Evolutionary conservation across 2,888 invertebrate species (phyloP), one percentile per base, ranked within the genome.

Genomic region (Morpho helenor): DNA sequence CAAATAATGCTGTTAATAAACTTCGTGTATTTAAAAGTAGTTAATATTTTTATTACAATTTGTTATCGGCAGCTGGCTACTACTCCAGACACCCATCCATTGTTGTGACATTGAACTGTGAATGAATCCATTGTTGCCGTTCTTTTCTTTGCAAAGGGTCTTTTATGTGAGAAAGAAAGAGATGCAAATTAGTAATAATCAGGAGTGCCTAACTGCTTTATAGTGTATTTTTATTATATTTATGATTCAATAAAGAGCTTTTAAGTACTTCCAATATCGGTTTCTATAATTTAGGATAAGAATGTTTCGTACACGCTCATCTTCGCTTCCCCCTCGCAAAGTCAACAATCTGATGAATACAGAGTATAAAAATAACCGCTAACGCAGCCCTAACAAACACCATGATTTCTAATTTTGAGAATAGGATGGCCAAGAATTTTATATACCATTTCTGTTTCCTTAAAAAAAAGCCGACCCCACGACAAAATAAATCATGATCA

Each of bases 51-150:
- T 42, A 42, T 9, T 49, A 44, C 31, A 47, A 54, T 54, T 54
- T 48, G 54, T 22, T 22, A 54, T 47, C 54, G 49, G 54, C 39
- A 41, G 54, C 54, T 50, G 53, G 40, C 48, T 49, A 50, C 47
- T 56, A 57, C 60, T 57, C 59, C 57, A 64, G 51, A 62, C 62
- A 31, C 31, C 31, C 66, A 72, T 72, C 72, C 74, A 79, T 79
- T 80, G 80, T 81, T 80, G 70, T 81, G 79, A 79, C 77, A 77
- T 75, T 79, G 76, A 76, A 77, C 65, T 69, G 70, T 72, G 75
- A 76, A 81, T 75, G 76, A 76, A 74, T 74, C 71, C 72, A 69
- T 72, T 74, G 69, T 69, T 71, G 66, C 67, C 62, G 60, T 70
- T 71, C 65, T 63, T 66, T 65, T 70, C 68, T 64, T 55, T 53